Evolutionary conservation across 2,113 vertebrate species (phyloP).

Genomic region (Dunckerocampus dactyliophorus): DNA sequence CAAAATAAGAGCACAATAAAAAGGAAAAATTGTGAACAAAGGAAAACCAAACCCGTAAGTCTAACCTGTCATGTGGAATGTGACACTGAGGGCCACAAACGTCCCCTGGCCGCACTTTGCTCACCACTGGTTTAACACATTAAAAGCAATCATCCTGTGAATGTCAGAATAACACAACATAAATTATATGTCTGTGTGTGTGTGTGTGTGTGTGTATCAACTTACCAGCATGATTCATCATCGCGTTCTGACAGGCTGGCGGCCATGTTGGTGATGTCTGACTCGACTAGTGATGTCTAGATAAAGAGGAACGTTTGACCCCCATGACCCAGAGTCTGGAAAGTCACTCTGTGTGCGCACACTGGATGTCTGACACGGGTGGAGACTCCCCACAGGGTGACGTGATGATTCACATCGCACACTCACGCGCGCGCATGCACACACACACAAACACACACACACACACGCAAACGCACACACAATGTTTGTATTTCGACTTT

Average conservation of each 20-base stretch:
- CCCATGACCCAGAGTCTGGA: not conserved
- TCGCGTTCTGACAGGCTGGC: not conserved
- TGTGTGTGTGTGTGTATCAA: constrained; percentile 6
- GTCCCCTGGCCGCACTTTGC: no score
- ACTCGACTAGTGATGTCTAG: not conserved
- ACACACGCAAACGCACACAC: no score
- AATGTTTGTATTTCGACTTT: not conserved
- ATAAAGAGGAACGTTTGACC: constrained; percentile 1
- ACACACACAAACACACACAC: not conserved
- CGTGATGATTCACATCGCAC: constrained; percentile 18
- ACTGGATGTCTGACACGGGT: not conserved
- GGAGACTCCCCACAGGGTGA: constrained; percentile 14
- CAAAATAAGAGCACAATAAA: no score
- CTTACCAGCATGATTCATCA: not conserved
- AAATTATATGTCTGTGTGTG: not conserved
- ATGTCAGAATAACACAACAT: no score
- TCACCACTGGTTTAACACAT: no score
- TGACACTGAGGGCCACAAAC: no score
- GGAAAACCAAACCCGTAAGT: no score
- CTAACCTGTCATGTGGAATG: no score
- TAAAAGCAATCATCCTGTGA: no score
- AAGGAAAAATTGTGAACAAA: no score
- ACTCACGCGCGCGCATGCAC: not conserved
- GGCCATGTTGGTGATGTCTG: not conserved
- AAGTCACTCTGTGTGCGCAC: not conserved